Evolutionary conservation across 2,888 invertebrate genomes (phyloP), one percentile per base, ranked within the genome.

Genomic region (Schizotus pectinicornis): DNA sequence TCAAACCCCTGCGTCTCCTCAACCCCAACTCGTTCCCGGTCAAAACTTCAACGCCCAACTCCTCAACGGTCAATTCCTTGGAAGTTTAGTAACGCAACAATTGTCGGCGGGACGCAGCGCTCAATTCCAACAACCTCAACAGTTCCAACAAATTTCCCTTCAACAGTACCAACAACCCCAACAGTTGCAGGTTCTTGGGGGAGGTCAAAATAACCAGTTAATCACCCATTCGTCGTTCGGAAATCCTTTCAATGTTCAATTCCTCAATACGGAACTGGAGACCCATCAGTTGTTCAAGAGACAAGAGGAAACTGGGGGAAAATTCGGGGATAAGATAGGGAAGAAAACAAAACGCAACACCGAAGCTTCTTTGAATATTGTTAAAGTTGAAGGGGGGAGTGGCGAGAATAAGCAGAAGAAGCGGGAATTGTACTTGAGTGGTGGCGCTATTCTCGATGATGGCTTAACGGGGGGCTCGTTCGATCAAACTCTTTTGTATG

Each of bases 391-490:
- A n/a, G n/a, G n/a, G n/a, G 22, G 14, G 1, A 57, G 13, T n/a
- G 65, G 49, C 75, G 54, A 63, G 3, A 64, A 56, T 74, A 85
- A 82, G 70, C 51, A 85, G 47, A 83, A 83, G 46, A 90, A 90
- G 67, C 84, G 91, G 0, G 90, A 87, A 1, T 74, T 90, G 30
- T 81, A 89, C 0, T 73, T 90, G 5, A 83, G 85, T 0, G 89
- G 90, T 61, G 91, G 89, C 0, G 84, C 88, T 0, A 79, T 90
- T 42, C 80, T 89, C 0, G 89, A 91, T 64, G 67, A 65, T 66
- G 82, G 83, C 0, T 78, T 84, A 0, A 9, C 56, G 9, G 57
- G 75, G 41, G 48, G 58, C 38, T 32, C 63, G 7, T 76, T 73
- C 36, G 83, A 85, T 67, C 83, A 85, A 63, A 84, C 85, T 7